Evolutionary conservation across 2,113 vertebrate genomes (phyloP), one percentile per base, ranked within the genome.

Genomic region (Crocuta crocuta): DNA sequence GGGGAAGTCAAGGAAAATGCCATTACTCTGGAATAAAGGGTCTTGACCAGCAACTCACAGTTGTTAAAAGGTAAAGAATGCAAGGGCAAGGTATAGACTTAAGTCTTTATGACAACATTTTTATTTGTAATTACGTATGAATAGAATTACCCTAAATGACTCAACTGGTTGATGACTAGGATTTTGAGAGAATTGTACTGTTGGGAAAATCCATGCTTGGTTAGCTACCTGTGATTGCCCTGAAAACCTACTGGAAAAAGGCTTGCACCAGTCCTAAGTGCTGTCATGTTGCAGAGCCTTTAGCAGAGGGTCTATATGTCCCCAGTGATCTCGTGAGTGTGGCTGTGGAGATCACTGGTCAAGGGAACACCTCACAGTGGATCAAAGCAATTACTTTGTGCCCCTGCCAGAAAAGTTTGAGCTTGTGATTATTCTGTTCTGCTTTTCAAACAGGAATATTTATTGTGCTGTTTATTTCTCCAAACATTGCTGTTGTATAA

Each of bases 401-500:
- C 45, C 26, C 33, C 2, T 66, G 73, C 2, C 19, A 73, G 61
- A 65, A 24, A 91, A 65, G 19, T 19, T 48, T 26, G 50, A 55
- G 26, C 23, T 86, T 45, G 13, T 8, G 28, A 93, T 70, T 11
- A 48, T 80, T 86, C 39, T 5, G 90, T 86, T 84, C n/a, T 28
- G 9, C 12, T 87, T 79, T 89, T 78, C 23, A 89, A 71, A 26
- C 24, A 53, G 16, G 13, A 85, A 16, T 58, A 76, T 63, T 96
- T 74, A 70, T 55, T 53, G 19, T 28, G n/a, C 55, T 39, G 3
- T 90, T 87, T 96, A 12, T 50, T 95, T 89, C 26, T 26, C 55
- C 10, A 79, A 61, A 79, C 28, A 66, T 91, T 93, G n/a, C 33
- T 91, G 31, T 87, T 92, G 96, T 23, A 13, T 71, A 89, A 68